phyloP scores from a whole-genome alignment of 2,797 vertebrate genomes.

The Coilia nasus region DNA sequence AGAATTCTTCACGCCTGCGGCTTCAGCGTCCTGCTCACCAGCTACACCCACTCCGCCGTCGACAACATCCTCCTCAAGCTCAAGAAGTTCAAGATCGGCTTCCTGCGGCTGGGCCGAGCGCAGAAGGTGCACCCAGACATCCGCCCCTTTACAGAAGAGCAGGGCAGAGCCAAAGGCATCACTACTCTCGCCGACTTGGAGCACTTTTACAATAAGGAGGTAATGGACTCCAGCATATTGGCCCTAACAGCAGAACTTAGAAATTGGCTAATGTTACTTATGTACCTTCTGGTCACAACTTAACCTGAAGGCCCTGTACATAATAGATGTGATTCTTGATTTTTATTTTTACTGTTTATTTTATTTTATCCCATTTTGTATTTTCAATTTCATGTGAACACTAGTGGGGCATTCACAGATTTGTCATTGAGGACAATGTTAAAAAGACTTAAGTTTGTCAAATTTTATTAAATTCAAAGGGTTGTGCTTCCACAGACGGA shows the following conservation, averaged over 20 bases:
- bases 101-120: slow-evolving; percentile 88
- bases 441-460: too few species aligned
- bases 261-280: too few species aligned
- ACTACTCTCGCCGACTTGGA: slow-evolving; percentile 82
- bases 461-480: too few species aligned
- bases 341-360: neutral
- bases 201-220: slow-evolving; percentile 89
- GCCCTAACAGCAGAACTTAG: too few species aligned
- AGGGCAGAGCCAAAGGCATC: slow-evolving; percentile 76
- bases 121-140: slow-evolving; percentile 95
- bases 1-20: slow-evolving; percentile 95
- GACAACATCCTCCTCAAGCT: slow-evolving; percentile 96
- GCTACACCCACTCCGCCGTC: slow-evolving; percentile 97
- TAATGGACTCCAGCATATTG: slow-evolving; percentile 56
- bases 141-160: slow-evolving; percentile 88
- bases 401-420: too few species aligned
- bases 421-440: too few species aligned
- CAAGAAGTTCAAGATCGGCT: slow-evolving; percentile 88
- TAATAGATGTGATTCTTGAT: too few species aligned
- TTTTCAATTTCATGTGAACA: too few species aligned
- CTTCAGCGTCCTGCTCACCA: slow-evolving; percentile 93
- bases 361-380: too few species aligned
- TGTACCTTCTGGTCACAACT: too few species aligned
- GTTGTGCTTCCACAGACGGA: too few species aligned
- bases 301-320: too few species aligned